Evolutionary conservation across 2,797 vertebrate species (phyloP).

Genomic region (Paedocypris micromegethes): DNA sequence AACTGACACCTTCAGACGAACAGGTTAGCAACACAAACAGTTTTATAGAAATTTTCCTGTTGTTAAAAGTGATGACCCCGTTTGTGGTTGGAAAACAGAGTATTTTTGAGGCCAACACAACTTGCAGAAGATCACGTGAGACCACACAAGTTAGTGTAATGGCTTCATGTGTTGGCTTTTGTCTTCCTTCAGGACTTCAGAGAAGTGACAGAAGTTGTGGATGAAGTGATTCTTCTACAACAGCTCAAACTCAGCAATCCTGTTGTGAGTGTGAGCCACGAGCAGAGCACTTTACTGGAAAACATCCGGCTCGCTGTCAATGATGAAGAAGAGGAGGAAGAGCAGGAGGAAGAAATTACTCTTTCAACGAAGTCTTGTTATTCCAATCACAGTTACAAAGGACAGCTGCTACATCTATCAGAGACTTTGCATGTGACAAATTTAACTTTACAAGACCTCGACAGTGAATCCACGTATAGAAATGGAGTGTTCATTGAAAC

Average conservation of each 20-base stretch:
- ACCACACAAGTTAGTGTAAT: no score
- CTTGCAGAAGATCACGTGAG: no score
- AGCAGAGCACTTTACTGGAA: slow-evolving; percentile 28
- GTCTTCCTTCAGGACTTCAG: slow-evolving; percentile 21
- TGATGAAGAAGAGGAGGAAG: slow-evolving; percentile 30
- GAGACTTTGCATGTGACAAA: slow-evolving; percentile 27
- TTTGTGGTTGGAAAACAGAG: no score
- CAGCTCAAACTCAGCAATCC: slow-evolving; percentile 15
- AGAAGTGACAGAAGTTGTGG: slow-evolving; percentile 28
- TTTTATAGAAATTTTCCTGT: background rate
- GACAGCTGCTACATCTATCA: slow-evolving; percentile 30
- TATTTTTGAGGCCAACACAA: no score
- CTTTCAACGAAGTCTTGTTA: slow-evolving; percentile 14
- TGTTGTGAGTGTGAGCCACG: background rate
- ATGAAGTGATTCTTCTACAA: slow-evolving; percentile 37
- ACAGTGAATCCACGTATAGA: slow-evolving; percentile 37
- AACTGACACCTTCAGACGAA: slow-evolving; percentile 1
- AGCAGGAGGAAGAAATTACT: slow-evolving; percentile 14
- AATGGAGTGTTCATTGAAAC: slow-evolving; percentile 42
- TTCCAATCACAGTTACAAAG: slow-evolving; percentile 45
- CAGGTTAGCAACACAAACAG: slow-evolving; percentile 34
- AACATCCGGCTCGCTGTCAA: slow-evolving; percentile 3
- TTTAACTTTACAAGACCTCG: slow-evolving; percentile 20
- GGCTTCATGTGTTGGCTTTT: no score
- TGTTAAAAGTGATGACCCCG: no score